A percentile compares a stretch with the other conserved stretches of the same genome.
Evolutionary conservation across 2,797 vertebrate species (phyloP).

Genomic region (Myotis vivesi): DNA sequence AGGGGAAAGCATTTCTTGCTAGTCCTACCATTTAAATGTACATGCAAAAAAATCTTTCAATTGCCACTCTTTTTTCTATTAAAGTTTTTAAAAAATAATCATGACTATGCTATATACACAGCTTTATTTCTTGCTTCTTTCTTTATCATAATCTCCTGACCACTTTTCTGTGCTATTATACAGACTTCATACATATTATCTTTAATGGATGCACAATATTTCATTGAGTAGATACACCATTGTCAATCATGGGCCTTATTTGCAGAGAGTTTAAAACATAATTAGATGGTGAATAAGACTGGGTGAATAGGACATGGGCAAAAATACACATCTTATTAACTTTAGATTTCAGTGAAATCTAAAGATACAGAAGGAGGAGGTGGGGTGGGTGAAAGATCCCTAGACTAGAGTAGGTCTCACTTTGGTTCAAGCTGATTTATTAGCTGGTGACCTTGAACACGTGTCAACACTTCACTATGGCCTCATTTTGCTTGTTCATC

Average conservation of each 20-base stretch:
- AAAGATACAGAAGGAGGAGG: background rate
- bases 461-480: background rate
- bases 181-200: background rate
- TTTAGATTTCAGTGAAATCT: background rate
- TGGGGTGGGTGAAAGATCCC: background rate
- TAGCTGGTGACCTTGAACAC: background rate
- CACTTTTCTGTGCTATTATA: background rate
- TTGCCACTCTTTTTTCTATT: background rate
- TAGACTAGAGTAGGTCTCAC: background rate
- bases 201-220: background rate
- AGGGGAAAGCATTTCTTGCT: background rate
- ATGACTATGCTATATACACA: background rate
- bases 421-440: background rate
- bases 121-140: background rate
- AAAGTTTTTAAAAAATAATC: background rate
- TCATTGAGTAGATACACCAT: background rate
- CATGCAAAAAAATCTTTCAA: background rate
- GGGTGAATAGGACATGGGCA: background rate
- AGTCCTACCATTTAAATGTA: background rate
- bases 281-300: background rate
- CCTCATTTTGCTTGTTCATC: background rate
- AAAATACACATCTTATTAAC: conserved; percentile 35
- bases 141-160: background rate
- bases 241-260: background rate
- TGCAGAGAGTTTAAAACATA: background rate